Conservation (phyloP, 2,888 invertebrate species). For the Carabus problematicus region DNA sequence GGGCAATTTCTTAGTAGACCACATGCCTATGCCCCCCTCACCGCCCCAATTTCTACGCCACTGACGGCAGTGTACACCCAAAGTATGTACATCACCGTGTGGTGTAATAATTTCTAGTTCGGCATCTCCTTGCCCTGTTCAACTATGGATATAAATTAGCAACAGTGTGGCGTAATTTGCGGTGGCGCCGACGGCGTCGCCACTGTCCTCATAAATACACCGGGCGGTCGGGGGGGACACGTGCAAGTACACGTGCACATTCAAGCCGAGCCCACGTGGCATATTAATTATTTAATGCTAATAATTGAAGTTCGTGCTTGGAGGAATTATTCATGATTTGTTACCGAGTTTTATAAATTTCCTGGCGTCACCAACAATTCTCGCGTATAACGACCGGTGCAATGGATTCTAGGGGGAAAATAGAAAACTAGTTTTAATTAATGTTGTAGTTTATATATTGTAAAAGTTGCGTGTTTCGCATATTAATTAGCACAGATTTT, state of each 20-base stretch:
- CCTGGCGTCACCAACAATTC: not conserved
- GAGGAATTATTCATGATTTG: constrained; percentile 28
- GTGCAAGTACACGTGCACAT: constrained; percentile 21
- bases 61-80: constrained; percentile 1
- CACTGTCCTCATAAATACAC: not conserved
- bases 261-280: constrained; percentile 22
- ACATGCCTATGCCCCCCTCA: too few relatives aligned
- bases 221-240: constrained; percentile 7
- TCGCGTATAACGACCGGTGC: constrained; percentile 14
- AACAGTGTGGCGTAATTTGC: not conserved
- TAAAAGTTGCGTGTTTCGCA: constrained; percentile 4
- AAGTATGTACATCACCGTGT: not conserved
- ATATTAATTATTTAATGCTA: constrained; percentile 9
- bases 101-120: constrained; percentile 20
- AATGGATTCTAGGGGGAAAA: constrained; percentile 12
- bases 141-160: constrained; percentile 23
- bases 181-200: not conserved
- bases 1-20: too few relatives aligned
- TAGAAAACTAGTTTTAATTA: constrained; percentile 25
- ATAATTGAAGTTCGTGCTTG: constrained; percentile 26
- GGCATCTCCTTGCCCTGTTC: constrained; percentile 3
- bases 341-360: constrained; percentile 20
- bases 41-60: too few relatives aligned
- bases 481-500: too few relatives aligned
- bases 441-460: constrained; percentile 21